Evolutionary conservation across 2,797 vertebrate species (phyloP).

Genomic region (Cirrhinus molitorella): DNA sequence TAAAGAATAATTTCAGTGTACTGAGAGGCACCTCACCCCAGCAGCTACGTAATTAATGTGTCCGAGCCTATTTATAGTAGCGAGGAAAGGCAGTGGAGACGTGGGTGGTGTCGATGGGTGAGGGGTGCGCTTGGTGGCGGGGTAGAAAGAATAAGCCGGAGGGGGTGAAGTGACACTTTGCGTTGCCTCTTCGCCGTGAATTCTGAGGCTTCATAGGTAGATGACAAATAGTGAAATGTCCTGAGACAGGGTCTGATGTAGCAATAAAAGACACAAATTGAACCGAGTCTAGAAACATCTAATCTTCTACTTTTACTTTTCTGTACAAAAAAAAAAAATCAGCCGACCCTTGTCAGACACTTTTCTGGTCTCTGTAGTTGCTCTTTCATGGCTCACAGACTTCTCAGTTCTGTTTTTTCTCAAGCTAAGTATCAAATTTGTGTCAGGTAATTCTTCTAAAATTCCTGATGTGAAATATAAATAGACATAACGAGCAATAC

Average conservation of each 20-base stretch:
- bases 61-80: conserved; percentile 75
- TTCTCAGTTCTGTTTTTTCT: neutral
- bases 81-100: conserved; percentile 40
- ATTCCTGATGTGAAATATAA: neutral
- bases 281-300: neutral
- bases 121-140: conserved; percentile 45
- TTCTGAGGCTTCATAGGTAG: neutral
- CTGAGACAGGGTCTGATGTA: neutral
- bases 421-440: neutral
- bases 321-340: neutral
- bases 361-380: neutral
- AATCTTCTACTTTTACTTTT: neutral
- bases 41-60: conserved; percentile 73
- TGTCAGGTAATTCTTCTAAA: neutral
- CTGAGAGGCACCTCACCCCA: conserved; percentile 68
- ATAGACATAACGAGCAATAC: neutral
- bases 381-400: neutral
- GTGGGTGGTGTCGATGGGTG: conserved; percentile 54
- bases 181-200: neutral
- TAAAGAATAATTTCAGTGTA: conserved; percentile 65
- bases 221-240: neutral
- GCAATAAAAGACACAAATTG: neutral
- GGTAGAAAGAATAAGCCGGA: conserved; percentile 26
- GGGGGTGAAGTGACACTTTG: conserved; percentile 1
- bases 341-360: neutral